Percentiles rank a stretch among this genome's conserved stretches.
Conservation (phyloP, 2,797 vertebrate genomes). For the Brachyrhaphis roseni region DNA sequence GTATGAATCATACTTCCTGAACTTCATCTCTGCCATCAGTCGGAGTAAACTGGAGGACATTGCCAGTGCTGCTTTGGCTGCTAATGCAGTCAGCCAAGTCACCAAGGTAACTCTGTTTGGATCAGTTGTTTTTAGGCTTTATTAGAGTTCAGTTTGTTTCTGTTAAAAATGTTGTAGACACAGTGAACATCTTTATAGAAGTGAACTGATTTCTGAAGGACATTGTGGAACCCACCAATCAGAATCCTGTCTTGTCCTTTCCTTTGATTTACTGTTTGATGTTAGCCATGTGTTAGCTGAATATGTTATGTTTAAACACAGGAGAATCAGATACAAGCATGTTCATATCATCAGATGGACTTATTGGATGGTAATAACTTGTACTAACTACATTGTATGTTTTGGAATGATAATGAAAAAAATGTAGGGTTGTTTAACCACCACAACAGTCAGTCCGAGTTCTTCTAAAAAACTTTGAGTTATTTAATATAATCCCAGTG, state of each 20-base stretch:
- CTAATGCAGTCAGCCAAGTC: constrained; percentile 92
- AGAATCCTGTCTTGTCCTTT: neutral
- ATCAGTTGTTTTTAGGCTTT: accelerated
- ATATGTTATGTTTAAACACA: neutral
- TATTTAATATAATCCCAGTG: too few relatives aligned
- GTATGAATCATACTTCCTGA: constrained; percentile 95
- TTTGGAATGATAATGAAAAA: neutral
- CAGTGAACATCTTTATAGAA: neutral
- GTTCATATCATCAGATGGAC: neutral
- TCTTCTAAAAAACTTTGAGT: neutral
- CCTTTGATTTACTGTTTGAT: neutral
- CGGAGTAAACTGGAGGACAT: constrained; percentile 98
- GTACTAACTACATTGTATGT: neutral
- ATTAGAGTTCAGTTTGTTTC: neutral
- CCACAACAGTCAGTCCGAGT: neutral
- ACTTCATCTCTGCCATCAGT: constrained; percentile 98
- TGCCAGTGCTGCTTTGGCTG: constrained; percentile 92
- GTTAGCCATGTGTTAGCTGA: neutral
- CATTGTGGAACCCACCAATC: neutral
- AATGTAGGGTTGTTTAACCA: neutral
- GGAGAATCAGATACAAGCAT: neutral
- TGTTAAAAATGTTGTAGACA: neutral
- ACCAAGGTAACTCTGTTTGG: constrained; percentile 87
- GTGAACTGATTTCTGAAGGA: neutral
- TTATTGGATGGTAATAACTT: neutral